Percentiles rank a stretch among this genome's conserved stretches.
Evolutionary conservation across 2,888 invertebrate species (phyloP).

Genomic region (Cheilosia soror): DNA sequence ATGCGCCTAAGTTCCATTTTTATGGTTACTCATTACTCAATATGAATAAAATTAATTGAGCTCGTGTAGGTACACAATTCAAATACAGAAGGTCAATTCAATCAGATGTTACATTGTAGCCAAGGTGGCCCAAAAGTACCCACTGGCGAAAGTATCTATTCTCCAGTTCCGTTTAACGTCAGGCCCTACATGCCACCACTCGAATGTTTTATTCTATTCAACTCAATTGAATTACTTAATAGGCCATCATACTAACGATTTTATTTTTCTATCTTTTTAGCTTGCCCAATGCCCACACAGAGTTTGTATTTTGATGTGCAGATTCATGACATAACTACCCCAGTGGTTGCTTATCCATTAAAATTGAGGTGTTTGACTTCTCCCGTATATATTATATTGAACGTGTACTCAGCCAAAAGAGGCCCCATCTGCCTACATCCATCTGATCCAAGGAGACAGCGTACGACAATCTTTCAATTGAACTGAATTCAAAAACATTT

Average conservation of each 20-base stretch:
- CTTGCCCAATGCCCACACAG: conserved; percentile 11
- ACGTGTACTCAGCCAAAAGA: neutral
- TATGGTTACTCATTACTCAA: too few species aligned
- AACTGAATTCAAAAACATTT: conserved; percentile 69
- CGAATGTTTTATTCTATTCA: conserved; percentile 57
- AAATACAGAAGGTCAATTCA: conserved; percentile 40
- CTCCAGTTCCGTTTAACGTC: conserved; percentile 14
- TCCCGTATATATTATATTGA: neutral
- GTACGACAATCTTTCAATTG: conserved; percentile 70
- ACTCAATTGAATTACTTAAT: conserved; percentile 73
- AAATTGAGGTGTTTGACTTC: conserved; percentile 71
- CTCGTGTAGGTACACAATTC: neutral
- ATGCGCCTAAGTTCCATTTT: too few species aligned
- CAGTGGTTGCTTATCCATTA: conserved; percentile 28
- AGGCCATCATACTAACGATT: conserved; percentile 23
- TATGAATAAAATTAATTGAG: neutral
- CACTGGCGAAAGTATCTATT: conserved; percentile 29
- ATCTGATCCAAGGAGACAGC: conserved; percentile 55
- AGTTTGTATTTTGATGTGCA: conserved; percentile 34
- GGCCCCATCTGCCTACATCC: conserved; percentile 21
- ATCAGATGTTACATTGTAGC: conserved; percentile 8
- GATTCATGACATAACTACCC: conserved; percentile 30
- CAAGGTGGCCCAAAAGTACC: conserved; percentile 46
- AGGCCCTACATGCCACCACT: conserved; percentile 50
- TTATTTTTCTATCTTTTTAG: conserved; percentile 23